Evolutionary conservation across 2,113 vertebrate genomes (phyloP).

Genomic region (Rattus rattus): DNA sequence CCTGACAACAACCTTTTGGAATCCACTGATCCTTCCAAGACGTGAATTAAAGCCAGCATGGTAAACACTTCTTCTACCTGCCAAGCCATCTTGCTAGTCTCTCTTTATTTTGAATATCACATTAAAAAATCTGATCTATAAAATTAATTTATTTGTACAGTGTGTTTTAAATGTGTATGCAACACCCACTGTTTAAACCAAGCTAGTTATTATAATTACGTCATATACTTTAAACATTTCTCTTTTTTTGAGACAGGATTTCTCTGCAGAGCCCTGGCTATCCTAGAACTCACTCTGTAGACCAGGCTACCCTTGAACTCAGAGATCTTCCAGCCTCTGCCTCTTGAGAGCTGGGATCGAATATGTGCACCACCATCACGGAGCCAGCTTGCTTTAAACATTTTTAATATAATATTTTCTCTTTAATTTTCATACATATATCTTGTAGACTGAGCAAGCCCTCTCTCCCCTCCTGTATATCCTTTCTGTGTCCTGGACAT

Average conservation of each 20-base stretch:
- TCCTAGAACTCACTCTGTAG: not conserved
- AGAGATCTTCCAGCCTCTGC: not conserved
- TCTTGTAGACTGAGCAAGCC: not conserved
- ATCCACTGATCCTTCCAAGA: not conserved
- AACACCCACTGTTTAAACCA: not conserved
- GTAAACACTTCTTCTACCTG: not conserved
- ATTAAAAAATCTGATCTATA: not conserved
- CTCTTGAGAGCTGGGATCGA: not conserved
- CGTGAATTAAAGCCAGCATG: too few relatives aligned
- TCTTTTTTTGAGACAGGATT: not conserved
- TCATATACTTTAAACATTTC: not conserved
- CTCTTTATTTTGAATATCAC: not conserved
- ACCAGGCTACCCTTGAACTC: not conserved
- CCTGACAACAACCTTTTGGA: not conserved
- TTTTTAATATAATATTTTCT: not conserved
- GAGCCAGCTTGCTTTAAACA: not conserved
- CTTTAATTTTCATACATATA: not conserved
- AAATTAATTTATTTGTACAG: not conserved
- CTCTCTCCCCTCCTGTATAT: not conserved
- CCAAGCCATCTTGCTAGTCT: not conserved
- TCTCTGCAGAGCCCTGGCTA: not conserved
- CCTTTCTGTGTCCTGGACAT: not conserved
- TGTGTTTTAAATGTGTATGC: not conserved
- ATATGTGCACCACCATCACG: not conserved
- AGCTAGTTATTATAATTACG: not conserved